Evolutionary conservation across 2,888 invertebrate species (phyloP).

Genomic region (Dicranocentrus wangi): DNA sequence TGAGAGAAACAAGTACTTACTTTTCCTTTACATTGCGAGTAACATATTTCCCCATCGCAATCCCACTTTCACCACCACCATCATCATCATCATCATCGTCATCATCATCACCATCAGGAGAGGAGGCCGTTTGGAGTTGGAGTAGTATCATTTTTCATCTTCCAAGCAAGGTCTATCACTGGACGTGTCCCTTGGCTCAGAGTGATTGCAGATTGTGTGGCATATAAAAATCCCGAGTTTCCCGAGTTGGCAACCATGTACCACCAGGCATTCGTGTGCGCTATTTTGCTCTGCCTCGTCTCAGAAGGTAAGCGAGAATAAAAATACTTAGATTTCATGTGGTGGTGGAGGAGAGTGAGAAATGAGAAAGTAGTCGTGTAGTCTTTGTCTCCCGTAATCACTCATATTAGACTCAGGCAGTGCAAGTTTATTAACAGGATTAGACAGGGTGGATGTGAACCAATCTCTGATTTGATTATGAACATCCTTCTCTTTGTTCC

Average conservation of each 20-base stretch:
- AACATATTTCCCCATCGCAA: too few relatives aligned
- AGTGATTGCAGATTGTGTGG: slow-evolving; percentile 39
- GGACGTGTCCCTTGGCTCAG: slow-evolving; percentile 39
- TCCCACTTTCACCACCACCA: too few relatives aligned
- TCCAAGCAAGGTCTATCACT: slow-evolving; percentile 12
- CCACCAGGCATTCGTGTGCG: slow-evolving; percentile 67
- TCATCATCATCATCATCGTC: too few relatives aligned
- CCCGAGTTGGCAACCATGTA: slow-evolving; percentile 48
- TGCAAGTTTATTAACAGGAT: slow-evolving; percentile 8
- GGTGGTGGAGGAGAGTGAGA: neutral
- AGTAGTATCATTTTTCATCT: slow-evolving; percentile 58
- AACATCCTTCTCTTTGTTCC: too few relatives aligned
- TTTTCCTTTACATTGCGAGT: too few relatives aligned
- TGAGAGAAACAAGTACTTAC: too few relatives aligned
- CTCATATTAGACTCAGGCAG: neutral
- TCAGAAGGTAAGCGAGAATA: slow-evolving; percentile 66
- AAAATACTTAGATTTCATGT: neutral
- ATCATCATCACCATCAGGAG: too few relatives aligned
- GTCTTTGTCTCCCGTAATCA: slow-evolving; percentile 3
- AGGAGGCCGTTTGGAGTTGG: too few relatives aligned
- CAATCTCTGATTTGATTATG: neutral
- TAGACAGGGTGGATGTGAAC: neutral
- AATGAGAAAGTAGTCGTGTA: neutral
- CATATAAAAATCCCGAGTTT: neutral
- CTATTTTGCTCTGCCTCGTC: slow-evolving; percentile 66